These are phyloP conservation scores for Oscheius sp. DNA, from an alignment of 1,140 invertebrate species.

Conservation along the genomic window DNA sequence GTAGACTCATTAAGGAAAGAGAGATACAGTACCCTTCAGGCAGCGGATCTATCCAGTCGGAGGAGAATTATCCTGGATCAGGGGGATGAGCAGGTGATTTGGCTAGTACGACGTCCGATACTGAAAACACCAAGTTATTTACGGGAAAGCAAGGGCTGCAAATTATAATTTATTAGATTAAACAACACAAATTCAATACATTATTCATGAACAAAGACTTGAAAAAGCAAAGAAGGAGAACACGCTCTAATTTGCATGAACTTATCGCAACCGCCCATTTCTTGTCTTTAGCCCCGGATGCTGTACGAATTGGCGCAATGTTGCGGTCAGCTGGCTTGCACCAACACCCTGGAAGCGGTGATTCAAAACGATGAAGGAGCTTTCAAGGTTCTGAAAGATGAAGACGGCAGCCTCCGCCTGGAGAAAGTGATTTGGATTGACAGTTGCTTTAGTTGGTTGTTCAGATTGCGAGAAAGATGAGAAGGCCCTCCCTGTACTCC, in stretches of 20 bases:
- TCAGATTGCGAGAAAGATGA: background rate
- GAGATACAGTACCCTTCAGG: constrained; percentile 3
- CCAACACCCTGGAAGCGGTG: constrained; percentile 47
- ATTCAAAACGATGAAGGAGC: constrained; percentile 42
- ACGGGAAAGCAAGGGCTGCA: background rate
- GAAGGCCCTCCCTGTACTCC: background rate
- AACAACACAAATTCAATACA: too few relatives aligned
- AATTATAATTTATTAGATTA: too few relatives aligned
- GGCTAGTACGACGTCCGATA: background rate
- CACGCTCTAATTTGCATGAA: too few relatives aligned
- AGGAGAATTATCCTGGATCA: constrained; percentile 3
- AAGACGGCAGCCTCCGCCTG: too few relatives aligned
- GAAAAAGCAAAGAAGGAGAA: too few relatives aligned
- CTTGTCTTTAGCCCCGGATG: constrained; percentile 40
- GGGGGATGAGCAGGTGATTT: background rate
- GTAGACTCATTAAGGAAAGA: too few relatives aligned
- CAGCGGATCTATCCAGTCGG: background rate
- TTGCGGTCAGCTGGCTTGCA: constrained; percentile 47
- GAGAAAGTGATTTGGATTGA: background rate
- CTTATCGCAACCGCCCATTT: too few relatives aligned
- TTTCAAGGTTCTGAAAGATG: constrained; percentile 25
- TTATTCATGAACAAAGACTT: background rate
- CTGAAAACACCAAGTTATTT: background rate
- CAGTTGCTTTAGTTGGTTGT: background rate
- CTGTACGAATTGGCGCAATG: constrained; percentile 51